phyloP scores from a whole-genome alignment of 2,888 invertebrate genomes.

The Mayetiola destructor region DNA sequence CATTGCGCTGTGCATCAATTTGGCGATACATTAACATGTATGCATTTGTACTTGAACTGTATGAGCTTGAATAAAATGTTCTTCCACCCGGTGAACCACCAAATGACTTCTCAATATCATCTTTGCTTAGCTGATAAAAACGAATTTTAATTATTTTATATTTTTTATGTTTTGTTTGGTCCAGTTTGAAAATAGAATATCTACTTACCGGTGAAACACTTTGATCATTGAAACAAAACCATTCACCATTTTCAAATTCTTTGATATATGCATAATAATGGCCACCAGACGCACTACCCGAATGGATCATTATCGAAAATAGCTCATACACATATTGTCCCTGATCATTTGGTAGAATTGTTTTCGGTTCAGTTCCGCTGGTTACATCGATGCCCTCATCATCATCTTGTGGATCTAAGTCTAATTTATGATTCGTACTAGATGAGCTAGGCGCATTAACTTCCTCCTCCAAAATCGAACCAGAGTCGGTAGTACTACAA shows the following conservation, averaged over 20 bases:
- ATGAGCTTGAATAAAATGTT: conserved; percentile 56
- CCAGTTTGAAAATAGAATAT: background rate
- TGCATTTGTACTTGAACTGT: conserved; percentile 70
- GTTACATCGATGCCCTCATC: conserved; percentile 53
- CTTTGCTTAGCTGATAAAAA: conserved; percentile 49
- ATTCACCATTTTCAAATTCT: conserved; percentile 56
- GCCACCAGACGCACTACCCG: conserved; percentile 78
- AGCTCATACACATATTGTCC: conserved; percentile 72
- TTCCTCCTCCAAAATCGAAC: conserved; percentile 52
- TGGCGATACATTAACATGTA: conserved; percentile 86
- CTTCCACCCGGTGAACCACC: conserved; percentile 51
- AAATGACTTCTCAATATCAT: conserved; percentile 69
- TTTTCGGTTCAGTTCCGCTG: conserved; percentile 30
- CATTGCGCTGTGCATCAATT: conserved; percentile 48
- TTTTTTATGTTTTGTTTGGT: background rate
- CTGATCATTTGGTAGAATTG: conserved; percentile 30
- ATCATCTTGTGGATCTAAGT: conserved; percentile 39
- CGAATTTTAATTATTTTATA: background rate
- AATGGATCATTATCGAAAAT: conserved; percentile 84
- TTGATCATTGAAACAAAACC: conserved; percentile 84
- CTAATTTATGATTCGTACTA: conserved; percentile 23
- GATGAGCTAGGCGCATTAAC: conserved; percentile 32
- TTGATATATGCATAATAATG: conserved; percentile 88
- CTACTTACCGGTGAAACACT: conserved; percentile 51
- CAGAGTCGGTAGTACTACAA: conserved; percentile 52